A percentile compares a stretch with the other conserved stretches of the same genome.
Evolutionary conservation across 2,888 invertebrate genomes (phyloP).

Genomic region (Oscheius onirici): DNA sequence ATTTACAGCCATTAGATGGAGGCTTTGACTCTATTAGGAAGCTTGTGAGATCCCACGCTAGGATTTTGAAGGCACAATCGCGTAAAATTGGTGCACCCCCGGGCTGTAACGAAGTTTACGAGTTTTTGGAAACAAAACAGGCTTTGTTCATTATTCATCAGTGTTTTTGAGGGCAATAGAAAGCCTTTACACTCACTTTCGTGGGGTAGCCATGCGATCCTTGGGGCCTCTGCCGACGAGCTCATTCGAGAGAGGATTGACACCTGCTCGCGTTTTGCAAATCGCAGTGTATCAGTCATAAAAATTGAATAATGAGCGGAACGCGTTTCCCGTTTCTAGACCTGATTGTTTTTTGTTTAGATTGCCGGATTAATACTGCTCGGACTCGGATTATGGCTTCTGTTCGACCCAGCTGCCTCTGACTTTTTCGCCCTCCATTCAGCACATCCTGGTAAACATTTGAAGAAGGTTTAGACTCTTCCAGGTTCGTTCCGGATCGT

Average conservation of each 20-base stretch:
- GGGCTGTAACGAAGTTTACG: background rate
- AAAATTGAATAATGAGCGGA: slow-evolving; percentile 18
- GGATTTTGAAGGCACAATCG: background rate
- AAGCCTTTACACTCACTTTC: slow-evolving; percentile 18
- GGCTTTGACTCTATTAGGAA: slow-evolving; percentile 1
- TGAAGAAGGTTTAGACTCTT: background rate
- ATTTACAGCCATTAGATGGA: background rate
- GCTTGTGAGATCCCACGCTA: background rate
- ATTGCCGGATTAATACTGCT: slow-evolving; percentile 80
- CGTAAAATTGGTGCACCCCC: background rate
- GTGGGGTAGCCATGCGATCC: slow-evolving; percentile 21
- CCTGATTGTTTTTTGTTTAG: slow-evolving; percentile 73
- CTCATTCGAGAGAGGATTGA: slow-evolving; percentile 24
- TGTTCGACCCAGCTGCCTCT: slow-evolving; percentile 79
- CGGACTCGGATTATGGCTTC: slow-evolving; percentile 82
- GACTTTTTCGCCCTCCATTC: slow-evolving; percentile 78
- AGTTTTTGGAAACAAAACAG: slow-evolving; percentile 2
- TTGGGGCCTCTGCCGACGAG: slow-evolving; percentile 8
- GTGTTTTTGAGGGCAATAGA: slow-evolving; percentile 20
- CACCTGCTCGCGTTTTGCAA: slow-evolving; percentile 31
- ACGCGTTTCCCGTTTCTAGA: background rate
- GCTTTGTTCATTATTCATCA: background rate
- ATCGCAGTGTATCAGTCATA: slow-evolving; percentile 20
- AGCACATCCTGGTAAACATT: slow-evolving; percentile 43
- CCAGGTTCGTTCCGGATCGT: slow-evolving; percentile 75